Evolutionary conservation across 2,113 vertebrate species (phyloP).

Genomic region (Miniopterus natalensis): DNA sequence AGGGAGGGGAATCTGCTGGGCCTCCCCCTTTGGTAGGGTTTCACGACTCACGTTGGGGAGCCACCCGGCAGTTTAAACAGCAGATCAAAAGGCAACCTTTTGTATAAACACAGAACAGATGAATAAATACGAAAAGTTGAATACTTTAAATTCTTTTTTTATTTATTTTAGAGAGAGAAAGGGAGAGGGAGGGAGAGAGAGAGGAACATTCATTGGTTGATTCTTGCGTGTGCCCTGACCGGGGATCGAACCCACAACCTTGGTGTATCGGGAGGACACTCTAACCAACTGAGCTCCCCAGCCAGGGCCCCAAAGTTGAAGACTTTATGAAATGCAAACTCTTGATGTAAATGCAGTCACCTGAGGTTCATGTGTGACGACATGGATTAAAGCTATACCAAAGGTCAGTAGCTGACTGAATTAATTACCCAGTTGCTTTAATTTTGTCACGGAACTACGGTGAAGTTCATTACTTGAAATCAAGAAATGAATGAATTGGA

Average conservation of each 20-base stretch:
- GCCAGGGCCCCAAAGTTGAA: background rate
- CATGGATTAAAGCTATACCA: background rate
- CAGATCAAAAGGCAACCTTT: constrained; percentile 36
- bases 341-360: background rate
- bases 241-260: background rate
- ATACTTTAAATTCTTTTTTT: background rate
- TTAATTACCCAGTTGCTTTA: constrained; percentile 17
- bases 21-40: background rate
- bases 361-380: background rate
- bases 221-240: background rate
- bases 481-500: constrained; percentile 44
- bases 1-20: background rate
- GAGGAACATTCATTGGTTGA: background rate
- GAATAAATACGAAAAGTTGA: background rate
- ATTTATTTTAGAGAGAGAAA: background rate
- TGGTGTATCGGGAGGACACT: background rate
- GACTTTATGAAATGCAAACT: background rate
- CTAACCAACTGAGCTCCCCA: background rate
- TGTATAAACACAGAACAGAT: background rate
- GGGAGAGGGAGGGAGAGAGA: too few species aligned
- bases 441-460: background rate
- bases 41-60: background rate
- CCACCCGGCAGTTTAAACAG: constrained; percentile 12
- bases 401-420: background rate
- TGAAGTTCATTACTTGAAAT: constrained; percentile 26